These are phyloP conservation scores for Coptodon bakossiorum DNA, from an alignment of 2,113 vertebrate species.

Conservation along the genomic window DNA sequence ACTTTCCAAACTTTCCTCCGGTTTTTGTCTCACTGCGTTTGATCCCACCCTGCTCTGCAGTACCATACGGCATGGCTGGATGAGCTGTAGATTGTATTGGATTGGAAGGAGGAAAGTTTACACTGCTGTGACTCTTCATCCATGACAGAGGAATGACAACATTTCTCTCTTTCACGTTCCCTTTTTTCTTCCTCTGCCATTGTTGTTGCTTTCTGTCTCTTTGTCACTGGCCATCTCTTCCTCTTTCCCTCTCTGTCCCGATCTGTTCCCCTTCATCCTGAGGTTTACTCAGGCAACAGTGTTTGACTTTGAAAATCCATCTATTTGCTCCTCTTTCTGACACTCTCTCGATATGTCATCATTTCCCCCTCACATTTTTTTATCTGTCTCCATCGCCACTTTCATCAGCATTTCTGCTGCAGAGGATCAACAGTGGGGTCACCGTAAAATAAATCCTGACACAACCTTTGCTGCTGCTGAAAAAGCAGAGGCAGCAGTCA, in stretches of 20 bases:
- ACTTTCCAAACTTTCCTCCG: background rate
- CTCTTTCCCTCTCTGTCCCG: background rate
- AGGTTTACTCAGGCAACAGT: background rate
- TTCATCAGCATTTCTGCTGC: background rate
- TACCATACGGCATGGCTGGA: background rate
- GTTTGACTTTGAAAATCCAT: background rate
- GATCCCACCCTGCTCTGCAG: background rate
- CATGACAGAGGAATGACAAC: constrained; percentile 17
- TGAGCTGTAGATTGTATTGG: constrained; percentile 17
- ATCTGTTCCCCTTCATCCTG: background rate
- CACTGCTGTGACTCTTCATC: constrained; percentile 12
- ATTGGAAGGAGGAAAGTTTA: constrained; percentile 3
- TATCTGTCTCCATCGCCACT: background rate
- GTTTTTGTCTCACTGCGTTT: background rate
- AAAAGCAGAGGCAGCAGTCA: background rate
- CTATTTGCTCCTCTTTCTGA: background rate
- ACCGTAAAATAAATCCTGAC: background rate
- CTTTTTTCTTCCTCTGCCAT: background rate
- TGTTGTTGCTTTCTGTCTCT: background rate
- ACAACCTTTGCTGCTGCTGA: background rate
- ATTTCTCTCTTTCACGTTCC: background rate
- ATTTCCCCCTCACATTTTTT: background rate
- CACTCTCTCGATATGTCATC: background rate
- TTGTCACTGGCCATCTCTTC: background rate
- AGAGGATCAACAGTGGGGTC: background rate